Evolutionary conservation across 1,140 invertebrate species (phyloP).

Genomic region (Glossosoma conforme): DNA sequence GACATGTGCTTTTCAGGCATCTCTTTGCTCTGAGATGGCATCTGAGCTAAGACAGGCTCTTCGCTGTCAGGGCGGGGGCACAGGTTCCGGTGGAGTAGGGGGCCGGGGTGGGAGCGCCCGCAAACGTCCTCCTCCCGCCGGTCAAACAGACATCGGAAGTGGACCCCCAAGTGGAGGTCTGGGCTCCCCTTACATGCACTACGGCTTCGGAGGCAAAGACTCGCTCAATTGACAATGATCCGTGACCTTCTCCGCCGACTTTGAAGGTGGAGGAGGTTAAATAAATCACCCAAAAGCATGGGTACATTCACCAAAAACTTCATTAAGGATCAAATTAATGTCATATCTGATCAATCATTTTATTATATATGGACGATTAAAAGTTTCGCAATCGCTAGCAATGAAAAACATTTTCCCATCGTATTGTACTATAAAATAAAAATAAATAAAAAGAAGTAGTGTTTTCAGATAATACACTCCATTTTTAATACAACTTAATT

Average conservation of each 20-base stretch:
- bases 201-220: constrained; percentile 57
- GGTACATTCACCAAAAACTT: too few species aligned
- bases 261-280: constrained; percentile 23
- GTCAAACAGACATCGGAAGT: constrained; percentile 35
- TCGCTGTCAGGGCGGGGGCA: constrained; percentile 53
- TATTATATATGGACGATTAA: too few species aligned
- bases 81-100: too few species aligned
- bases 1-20: constrained; percentile 52
- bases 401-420: too few species aligned
- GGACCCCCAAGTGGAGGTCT: constrained; percentile 38
- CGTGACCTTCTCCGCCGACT: constrained; percentile 30
- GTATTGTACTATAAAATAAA: too few species aligned
- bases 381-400: too few species aligned
- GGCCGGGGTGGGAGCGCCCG: constrained; percentile 31
- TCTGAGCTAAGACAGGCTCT: constrained; percentile 64
- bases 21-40: constrained; percentile 63
- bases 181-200: constrained; percentile 53
- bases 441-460: too few species aligned
- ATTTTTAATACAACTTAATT: too few species aligned
- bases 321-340: too few species aligned
- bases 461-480: too few species aligned
- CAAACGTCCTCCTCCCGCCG: constrained; percentile 36
- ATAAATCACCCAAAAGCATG: too few species aligned
- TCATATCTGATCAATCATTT: too few species aligned
- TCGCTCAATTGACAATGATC: constrained; percentile 48